Percentiles rank a stretch among this genome's conserved stretches.
These are phyloP conservation scores for Dicycla oo DNA, from an alignment of 2,888 invertebrate species.

Conservation along the genomic window DNA sequence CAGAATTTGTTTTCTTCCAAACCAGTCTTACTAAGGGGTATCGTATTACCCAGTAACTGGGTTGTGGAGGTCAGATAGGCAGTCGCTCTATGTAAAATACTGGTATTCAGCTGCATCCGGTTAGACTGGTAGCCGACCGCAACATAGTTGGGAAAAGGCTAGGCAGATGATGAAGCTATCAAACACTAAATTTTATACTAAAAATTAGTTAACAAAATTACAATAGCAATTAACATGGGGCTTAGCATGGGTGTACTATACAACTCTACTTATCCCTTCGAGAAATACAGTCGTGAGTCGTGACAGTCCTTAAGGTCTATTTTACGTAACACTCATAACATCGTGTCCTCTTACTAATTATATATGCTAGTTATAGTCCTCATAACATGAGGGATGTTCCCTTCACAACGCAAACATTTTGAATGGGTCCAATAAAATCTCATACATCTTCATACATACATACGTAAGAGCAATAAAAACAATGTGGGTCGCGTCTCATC, in stretches of 20 bases:
- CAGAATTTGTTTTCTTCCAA: background rate
- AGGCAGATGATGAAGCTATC: too few species aligned
- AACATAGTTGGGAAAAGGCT: too few species aligned
- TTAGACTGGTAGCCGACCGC: too few species aligned
- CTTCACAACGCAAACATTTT: constrained; percentile 12
- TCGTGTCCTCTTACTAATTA: constrained; percentile 1
- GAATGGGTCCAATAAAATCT: constrained; percentile 42
- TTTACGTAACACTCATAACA: background rate
- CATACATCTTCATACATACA: constrained; percentile 34
- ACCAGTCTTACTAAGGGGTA: too few species aligned
- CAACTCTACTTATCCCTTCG: background rate
- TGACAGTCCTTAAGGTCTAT: too few species aligned
- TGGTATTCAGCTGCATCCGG: too few species aligned
- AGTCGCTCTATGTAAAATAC: too few species aligned
- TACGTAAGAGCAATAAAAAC: constrained; percentile 51
- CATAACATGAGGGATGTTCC: constrained; percentile 5
- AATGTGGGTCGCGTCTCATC: constrained; percentile 65
- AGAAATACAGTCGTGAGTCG: too few species aligned
- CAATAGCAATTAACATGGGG: background rate
- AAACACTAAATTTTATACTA: too few species aligned
- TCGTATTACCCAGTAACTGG: too few species aligned
- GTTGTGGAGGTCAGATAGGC: too few species aligned
- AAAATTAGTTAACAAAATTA: too few species aligned
- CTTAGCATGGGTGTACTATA: background rate
- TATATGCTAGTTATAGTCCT: constrained; percentile 3